Conservation (phyloP, 2,113 vertebrate genomes). For the Microtus montanus region DNA sequence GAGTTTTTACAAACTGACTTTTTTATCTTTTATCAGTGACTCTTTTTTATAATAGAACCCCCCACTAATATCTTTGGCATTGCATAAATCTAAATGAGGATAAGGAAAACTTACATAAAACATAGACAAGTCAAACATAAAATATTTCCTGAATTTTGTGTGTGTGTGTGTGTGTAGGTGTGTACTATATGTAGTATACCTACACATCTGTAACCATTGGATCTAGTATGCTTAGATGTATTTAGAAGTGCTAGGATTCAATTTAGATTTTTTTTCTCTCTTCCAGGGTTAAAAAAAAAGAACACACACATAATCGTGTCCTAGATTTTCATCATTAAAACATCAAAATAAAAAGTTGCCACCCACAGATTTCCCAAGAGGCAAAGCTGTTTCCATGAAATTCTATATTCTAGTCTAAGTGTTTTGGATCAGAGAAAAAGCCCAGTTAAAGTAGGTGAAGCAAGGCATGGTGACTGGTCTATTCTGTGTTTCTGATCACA, state of each 20-base stretch:
- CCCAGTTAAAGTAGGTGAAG: background rate
- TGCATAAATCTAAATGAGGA: background rate
- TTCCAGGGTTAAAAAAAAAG: background rate
- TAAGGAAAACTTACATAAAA: background rate
- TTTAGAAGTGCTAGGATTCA: background rate
- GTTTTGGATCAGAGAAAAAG: constrained; percentile 15
- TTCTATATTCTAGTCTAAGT: constrained; percentile 42
- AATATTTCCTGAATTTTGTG: background rate
- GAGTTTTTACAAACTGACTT: background rate
- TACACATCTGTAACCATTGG: background rate
- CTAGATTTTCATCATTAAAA: constrained; percentile 63
- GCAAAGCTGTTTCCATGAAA: constrained; percentile 17
- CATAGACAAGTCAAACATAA: background rate
- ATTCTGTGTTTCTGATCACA: constrained; percentile 1
- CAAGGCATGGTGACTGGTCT: background rate
- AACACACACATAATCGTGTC: background rate
- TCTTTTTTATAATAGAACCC: background rate
- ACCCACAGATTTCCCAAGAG: constrained; percentile 35
- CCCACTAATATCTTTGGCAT: background rate
- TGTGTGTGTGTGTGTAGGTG: background rate
- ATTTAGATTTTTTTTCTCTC: background rate
- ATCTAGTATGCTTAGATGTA: background rate
- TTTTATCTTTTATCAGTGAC: background rate
- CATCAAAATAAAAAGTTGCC: constrained; percentile 56
- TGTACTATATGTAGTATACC: background rate